Percentiles rank a stretch among this genome's conserved stretches.
Evolutionary conservation across 2,888 invertebrate genomes (phyloP).

Genomic region (Seira ritae): DNA sequence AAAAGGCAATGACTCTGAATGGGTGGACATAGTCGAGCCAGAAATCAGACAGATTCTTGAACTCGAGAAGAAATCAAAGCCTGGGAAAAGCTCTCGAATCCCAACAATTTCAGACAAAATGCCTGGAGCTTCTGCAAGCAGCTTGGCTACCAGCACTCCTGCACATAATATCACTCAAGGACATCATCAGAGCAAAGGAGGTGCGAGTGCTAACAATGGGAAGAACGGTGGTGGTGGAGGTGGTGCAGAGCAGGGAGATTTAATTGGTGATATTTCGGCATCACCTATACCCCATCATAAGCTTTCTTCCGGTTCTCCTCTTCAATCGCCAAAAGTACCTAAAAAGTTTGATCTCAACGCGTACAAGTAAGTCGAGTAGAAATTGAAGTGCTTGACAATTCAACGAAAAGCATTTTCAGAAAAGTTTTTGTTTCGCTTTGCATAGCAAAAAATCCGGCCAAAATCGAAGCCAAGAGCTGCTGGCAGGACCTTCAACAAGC

Average conservation of each 20-base stretch:
- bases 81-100: slow-evolving; percentile 34
- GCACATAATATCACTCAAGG: slow-evolving; percentile 33
- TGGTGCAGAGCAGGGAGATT: slow-evolving; percentile 27
- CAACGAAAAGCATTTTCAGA: too few relatives aligned
- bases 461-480: slow-evolving; percentile 62
- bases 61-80: slow-evolving; percentile 61
- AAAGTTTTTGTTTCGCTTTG: too few relatives aligned
- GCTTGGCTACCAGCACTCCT: slow-evolving; percentile 48
- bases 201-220: neutral
- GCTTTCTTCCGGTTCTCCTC: slow-evolving; percentile 55
- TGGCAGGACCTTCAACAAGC: slow-evolving; percentile 69
- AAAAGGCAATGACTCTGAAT: slow-evolving; percentile 83
- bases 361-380: slow-evolving; percentile 65
- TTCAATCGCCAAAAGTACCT: slow-evolving; percentile 67
- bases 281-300: slow-evolving; percentile 54
- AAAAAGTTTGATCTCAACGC: slow-evolving; percentile 72
- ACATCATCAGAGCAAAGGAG: slow-evolving; percentile 31
- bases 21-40: slow-evolving; percentile 88
- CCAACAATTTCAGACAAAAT: slow-evolving; percentile 34
- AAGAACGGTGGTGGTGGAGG: neutral
- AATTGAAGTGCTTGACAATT: neutral
- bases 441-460: slow-evolving; percentile 58
- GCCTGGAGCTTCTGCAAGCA: slow-evolving; percentile 9
- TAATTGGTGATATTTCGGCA: slow-evolving; percentile 62
- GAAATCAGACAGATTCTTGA: slow-evolving; percentile 80